Base-by-base conservation (phyloP, 2,888 invertebrate species). In the Pachycephus smyrnensis region DNA sequence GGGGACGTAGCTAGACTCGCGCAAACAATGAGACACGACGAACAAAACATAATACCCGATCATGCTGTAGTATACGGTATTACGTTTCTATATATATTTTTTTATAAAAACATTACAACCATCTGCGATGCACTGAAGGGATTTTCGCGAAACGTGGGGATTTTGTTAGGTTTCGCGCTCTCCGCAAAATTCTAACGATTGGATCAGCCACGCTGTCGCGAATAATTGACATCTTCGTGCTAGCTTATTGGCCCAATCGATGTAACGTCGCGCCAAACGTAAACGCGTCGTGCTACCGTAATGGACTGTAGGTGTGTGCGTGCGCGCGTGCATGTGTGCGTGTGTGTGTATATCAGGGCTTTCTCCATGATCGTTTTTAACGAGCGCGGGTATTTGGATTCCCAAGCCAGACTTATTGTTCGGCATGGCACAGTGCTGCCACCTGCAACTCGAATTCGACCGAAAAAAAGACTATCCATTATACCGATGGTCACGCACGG, bases 381-480 rank as follows among this genome's bases (percentile, higher is more conserved):
- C 85, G 84, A 86, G 84, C 80, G 81, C 75, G 81, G 84, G 85
- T 86, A 86, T 84, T 84, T 84, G 84, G 84, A 86, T 86, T 86
- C 80, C 83, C 84, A 23, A 23, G 55, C 9, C 55, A 84, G 84
- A 84, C 82, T 79, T 82, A 83, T 82, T 81, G 82, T 81, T 82
- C 76, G 79, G 40, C 75, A 32, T n/a, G 73, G n/a, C 75, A 35
- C 35, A 71, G 68, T 35, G 76, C 40, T 73, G 73, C 69, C 55
- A 55, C 55, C 55, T 23, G 55, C 23, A 9, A 23, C 15, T 55
- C 55, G 55, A 55, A 55, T 23, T 55, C 55, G 23, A 23, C 23
- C 55, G 9, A 23, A 23, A 55, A 55, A 23, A 55, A 9, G 9
- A 23, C 55, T 6, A 40, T 40, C 40, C 15, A 15, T 40, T 40